Evolutionary conservation across 1,140 invertebrate genomes (phyloP), one percentile per base, ranked within the genome.

Genomic region (Polypedilum vanderplanki): DNA sequence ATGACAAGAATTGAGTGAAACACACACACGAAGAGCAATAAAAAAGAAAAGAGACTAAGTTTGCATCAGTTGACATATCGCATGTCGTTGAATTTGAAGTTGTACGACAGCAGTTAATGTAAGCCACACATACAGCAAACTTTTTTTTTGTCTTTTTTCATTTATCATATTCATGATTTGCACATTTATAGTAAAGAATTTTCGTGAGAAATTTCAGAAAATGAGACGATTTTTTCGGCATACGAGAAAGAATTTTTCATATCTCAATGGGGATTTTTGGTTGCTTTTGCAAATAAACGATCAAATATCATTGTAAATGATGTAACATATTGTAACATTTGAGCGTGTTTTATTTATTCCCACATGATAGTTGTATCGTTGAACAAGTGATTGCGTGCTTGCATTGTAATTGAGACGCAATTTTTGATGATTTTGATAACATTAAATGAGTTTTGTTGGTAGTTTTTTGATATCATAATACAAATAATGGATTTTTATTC

Each of bases 161-260:
- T 70, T 70, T 70, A 70, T 70, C 65, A 70, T 70, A 20, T 10
- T 70, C 65, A 70, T 70, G 65, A 70, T 70, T 70, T 70, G 65
- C 65, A 70, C 65, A 20, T 70, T 70, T 70, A 70, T 70, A 20
- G 65, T 17, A 17, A 18, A 5, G 17, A 18, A 70, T 18, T 18
- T 70, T 10, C n/a, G 46, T 57, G 46, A 57, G 46, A 22, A 18
- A 22, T 70, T 70, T 17, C 18, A 18, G 12, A 57, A 57, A 12
- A 57, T n/a, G 46, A 57, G 46, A 57, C 4, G 41, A 46, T 46
- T 46, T 46, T 46, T 46, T 46, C 15, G 9, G 41, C 15, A 15
- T 46, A 8, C 15, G 15, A 46, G 41, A 15, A 46, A 46, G 41
- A 12, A 12, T 12, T 4, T 57, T 57, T 57, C n/a, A 46, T 46